Conservation (phyloP, 30 jellyfish, hydroid and myxozoan species). For the Calvadosia cruxmelitensis region DNA sequence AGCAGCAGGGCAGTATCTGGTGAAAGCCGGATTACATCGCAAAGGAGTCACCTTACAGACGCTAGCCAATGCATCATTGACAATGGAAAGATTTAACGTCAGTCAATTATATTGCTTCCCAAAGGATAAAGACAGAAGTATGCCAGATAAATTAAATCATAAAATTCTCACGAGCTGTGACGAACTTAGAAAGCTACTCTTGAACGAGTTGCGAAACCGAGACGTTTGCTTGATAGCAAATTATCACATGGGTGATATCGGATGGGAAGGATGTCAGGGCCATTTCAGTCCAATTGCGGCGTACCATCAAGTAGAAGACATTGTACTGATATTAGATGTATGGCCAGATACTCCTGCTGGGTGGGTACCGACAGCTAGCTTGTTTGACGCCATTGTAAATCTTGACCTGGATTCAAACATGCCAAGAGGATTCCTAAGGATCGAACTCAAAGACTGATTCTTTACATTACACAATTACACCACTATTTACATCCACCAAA, state of each 20-base stretch:
- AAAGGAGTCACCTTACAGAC: background rate
- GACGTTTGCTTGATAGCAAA: conserved; percentile 20
- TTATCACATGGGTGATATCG: conserved; percentile 39
- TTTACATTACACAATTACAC: too few species aligned
- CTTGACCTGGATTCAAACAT: conserved; percentile 20
- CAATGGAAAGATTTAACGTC: background rate
- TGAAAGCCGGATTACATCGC: background rate
- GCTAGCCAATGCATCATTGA: background rate
- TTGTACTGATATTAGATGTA: conserved; percentile 37
- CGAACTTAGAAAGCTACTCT: conserved; percentile 1
- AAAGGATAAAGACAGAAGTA: background rate
- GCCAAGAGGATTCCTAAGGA: conserved; percentile 36
- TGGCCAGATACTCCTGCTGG: conserved; percentile 77
- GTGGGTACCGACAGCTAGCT: conserved; percentile 26
- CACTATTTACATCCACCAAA: too few species aligned
- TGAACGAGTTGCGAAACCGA: background rate
- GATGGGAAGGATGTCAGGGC: conserved; percentile 22
- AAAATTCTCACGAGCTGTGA: background rate
- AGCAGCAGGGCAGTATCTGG: background rate
- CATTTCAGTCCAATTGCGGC: conserved; percentile 70
- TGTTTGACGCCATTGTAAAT: conserved; percentile 35
- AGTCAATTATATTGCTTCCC: background rate
- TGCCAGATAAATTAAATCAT: too few species aligned
- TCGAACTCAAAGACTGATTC: too few species aligned
- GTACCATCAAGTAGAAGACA: conserved; percentile 16